Evolutionary conservation across 2,797 vertebrate species (phyloP).

Genomic region (Natrix natrix): DNA sequence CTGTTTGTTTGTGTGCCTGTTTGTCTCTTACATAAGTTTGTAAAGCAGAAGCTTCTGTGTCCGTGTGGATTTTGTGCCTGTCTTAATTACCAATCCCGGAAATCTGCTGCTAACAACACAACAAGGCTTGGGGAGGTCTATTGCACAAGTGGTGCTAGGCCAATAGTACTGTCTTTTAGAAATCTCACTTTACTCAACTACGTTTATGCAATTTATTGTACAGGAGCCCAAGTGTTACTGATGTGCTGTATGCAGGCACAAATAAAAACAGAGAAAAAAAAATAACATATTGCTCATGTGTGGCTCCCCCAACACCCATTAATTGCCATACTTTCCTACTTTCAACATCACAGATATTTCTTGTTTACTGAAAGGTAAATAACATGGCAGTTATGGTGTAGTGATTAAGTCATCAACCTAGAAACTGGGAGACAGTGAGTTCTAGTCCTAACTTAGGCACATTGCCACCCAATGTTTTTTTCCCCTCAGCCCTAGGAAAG

Average conservation of each 20-base stretch:
- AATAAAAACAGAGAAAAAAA: not conserved
- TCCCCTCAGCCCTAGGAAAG: not conserved
- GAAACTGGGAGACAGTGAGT: not conserved
- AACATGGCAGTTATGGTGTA: not conserved
- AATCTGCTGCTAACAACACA: slow-evolving; percentile 13
- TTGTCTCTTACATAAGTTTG: slow-evolving; percentile 27
- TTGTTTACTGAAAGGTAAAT: too few relatives aligned
- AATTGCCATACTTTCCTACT: not conserved
- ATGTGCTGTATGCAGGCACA: slow-evolving; percentile 20
- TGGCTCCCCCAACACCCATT: slow-evolving; percentile 31
- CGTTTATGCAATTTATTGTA: slow-evolving; percentile 40
- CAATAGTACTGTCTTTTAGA: slow-evolving; percentile 50
- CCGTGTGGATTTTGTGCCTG: slow-evolving; percentile 33
- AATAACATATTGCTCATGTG: not conserved
- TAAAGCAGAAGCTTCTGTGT: slow-evolving; percentile 50
- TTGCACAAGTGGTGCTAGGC: slow-evolving; percentile 50
- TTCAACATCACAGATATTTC: not conserved
- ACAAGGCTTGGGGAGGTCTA: slow-evolving; percentile 39
- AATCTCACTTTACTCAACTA: slow-evolving; percentile 35
- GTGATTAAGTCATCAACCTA: not conserved
- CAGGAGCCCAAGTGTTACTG: slow-evolving; percentile 29
- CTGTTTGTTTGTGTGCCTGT: slow-evolving; percentile 28
- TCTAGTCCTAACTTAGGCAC: not conserved
- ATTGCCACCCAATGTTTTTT: not conserved
- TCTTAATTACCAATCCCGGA: slow-evolving; percentile 27